Evolutionary conservation across 2,888 invertebrate species (phyloP).

Genomic region (Chorisops tibialis): DNA sequence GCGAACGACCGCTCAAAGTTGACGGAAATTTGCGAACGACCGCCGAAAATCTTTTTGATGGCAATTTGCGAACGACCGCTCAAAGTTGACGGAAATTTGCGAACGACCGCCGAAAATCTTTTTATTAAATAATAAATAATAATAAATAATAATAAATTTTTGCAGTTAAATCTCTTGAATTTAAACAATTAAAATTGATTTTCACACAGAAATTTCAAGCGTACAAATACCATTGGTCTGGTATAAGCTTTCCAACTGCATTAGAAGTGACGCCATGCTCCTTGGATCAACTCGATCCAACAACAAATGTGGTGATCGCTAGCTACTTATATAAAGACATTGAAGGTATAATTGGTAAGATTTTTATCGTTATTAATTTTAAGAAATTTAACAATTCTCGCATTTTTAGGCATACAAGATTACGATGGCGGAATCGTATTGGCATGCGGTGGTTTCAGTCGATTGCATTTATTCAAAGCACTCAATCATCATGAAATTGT

Average conservation of each 20-base stretch:
- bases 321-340: constrained; percentile 85
- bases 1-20: too few relatives aligned
- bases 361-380: background rate
- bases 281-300: constrained; percentile 86
- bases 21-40: too few relatives aligned
- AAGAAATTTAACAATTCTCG: background rate
- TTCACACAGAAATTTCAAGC: constrained; percentile 73
- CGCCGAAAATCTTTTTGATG: too few relatives aligned
- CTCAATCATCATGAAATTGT: constrained; percentile 83
- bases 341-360: constrained; percentile 65
- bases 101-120: too few relatives aligned
- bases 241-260: constrained; percentile 79
- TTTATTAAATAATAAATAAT: too few relatives aligned
- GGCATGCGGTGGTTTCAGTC: constrained; percentile 85
- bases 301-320: constrained; percentile 76
- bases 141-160: too few relatives aligned
- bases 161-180: background rate
- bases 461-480: constrained; percentile 87
- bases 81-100: too few relatives aligned
- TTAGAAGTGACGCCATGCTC: constrained; percentile 91
- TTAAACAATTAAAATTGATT: background rate
- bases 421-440: constrained; percentile 90
- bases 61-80: too few relatives aligned
- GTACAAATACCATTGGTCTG: constrained; percentile 96
- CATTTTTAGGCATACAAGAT: constrained; percentile 67